phyloP scores from a whole-genome alignment of 1,140 invertebrate species.

The Drosophila subobscura region DNA sequence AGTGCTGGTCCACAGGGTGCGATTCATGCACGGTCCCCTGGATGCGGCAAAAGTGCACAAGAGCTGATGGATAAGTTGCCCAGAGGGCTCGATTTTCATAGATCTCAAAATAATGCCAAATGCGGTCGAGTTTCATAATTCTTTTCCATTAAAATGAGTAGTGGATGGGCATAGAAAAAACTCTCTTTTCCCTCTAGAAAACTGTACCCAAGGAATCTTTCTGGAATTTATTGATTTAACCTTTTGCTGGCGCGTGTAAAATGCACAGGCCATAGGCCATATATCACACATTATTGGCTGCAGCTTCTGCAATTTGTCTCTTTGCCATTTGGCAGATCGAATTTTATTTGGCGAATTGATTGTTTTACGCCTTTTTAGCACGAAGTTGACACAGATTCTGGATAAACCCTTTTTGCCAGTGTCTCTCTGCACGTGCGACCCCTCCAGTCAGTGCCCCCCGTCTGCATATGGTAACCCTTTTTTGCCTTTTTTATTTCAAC shows the following conservation, averaged over 20 bases:
- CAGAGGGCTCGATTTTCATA: slow-evolving; percentile 8
- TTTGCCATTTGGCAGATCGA: slow-evolving; percentile 66
- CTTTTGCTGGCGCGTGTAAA: slow-evolving; percentile 12
- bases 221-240: neutral
- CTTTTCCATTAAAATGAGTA: too few species aligned
- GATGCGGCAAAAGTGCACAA: slow-evolving; percentile 4
- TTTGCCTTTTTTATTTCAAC: slow-evolving; percentile 31
- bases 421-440: slow-evolving; percentile 42
- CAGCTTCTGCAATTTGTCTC: slow-evolving; percentile 58
- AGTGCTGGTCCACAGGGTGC: slow-evolving; percentile 72
- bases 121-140: too few species aligned
- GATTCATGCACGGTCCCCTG: slow-evolving; percentile 55
- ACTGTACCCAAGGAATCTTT: too few species aligned
- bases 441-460: slow-evolving; percentile 8
- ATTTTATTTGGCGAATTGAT: slow-evolving; percentile 78
- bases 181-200: too few species aligned
- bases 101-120: neutral
- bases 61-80: neutral
- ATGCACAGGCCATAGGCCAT: neutral
- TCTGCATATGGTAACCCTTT: slow-evolving; percentile 15
- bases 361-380: slow-evolving; percentile 79
- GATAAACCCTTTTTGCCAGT: slow-evolving; percentile 56
- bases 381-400: slow-evolving; percentile 63
- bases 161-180: too few species aligned
- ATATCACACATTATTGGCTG: slow-evolving; percentile 49